phyloP scores from a whole-genome alignment of 2,797 vertebrate species.

The Graptemys geographica region DNA sequence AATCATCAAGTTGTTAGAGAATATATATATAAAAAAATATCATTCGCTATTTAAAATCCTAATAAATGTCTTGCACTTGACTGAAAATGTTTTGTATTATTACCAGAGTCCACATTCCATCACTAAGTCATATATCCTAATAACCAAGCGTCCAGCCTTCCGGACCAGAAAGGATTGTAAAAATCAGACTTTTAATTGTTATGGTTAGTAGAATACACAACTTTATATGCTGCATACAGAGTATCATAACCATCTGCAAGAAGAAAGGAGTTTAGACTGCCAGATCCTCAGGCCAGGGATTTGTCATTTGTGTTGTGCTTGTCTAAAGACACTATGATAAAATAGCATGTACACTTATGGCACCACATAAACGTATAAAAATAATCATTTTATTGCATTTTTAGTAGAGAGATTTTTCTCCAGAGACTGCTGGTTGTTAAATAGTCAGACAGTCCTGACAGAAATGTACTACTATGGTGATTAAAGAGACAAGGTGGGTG shows the following conservation, averaged over 20 bases:
- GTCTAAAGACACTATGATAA: background rate
- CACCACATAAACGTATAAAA: background rate
- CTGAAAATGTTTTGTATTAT: background rate
- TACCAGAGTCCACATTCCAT: background rate
- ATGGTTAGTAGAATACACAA: background rate
- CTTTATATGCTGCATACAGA: background rate
- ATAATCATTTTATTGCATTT: background rate
- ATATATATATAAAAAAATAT: background rate
- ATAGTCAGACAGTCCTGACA: background rate
- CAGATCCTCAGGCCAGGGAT: background rate
- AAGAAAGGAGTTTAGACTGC: background rate
- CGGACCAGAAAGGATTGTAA: background rate
- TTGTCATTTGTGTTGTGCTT: background rate
- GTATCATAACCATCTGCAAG: background rate
- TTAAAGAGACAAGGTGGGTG: too few species aligned
- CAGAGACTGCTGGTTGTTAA: background rate
- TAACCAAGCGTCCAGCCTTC: background rate
- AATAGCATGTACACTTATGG: background rate
- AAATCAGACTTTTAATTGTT: background rate
- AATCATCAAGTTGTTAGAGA: background rate
- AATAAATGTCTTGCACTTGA: background rate
- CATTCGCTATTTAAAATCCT: slow-evolving; percentile 16
- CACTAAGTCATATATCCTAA: background rate
- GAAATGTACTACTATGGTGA: too few species aligned
- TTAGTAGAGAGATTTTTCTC: background rate